These are phyloP conservation scores for Calidris pygmaea DNA, from an alignment of 2,113 vertebrate genomes.

Conservation along the genomic window DNA sequence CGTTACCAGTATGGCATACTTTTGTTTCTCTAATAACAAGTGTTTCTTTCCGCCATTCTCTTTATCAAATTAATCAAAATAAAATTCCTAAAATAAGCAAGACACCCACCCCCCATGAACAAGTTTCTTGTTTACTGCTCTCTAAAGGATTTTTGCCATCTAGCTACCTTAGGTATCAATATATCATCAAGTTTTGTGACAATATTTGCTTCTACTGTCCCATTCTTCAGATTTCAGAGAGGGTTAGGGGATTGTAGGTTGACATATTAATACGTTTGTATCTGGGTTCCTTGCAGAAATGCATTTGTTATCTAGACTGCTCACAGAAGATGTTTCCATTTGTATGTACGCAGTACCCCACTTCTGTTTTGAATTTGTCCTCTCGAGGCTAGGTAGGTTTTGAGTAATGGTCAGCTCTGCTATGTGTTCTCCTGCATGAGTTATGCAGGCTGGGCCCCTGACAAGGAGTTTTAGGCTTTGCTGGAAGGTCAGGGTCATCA, in stretches of 20 bases:
- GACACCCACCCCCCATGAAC: too few relatives aligned
- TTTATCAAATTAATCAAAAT: background rate
- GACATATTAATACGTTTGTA: background rate
- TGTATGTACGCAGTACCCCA: background rate
- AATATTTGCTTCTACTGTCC: background rate
- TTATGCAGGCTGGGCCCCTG: background rate
- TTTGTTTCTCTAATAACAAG: background rate
- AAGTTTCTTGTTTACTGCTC: background rate
- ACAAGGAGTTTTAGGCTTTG: background rate
- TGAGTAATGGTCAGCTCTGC: background rate
- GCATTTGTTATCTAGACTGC: background rate
- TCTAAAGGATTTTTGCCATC: background rate
- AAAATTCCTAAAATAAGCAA: background rate
- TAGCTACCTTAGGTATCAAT: background rate
- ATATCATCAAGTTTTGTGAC: background rate
- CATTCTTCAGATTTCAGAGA: background rate
- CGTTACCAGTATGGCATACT: background rate
- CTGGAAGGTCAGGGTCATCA: background rate
- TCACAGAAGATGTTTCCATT: background rate
- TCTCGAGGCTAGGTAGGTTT: background rate
- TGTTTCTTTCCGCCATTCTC: background rate
- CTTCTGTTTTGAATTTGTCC: background rate
- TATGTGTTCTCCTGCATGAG: background rate
- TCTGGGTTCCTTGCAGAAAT: background rate
- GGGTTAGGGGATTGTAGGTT: background rate